Conservation (phyloP, 2,113 vertebrate species). For the Hiodon tergisus region DNA sequence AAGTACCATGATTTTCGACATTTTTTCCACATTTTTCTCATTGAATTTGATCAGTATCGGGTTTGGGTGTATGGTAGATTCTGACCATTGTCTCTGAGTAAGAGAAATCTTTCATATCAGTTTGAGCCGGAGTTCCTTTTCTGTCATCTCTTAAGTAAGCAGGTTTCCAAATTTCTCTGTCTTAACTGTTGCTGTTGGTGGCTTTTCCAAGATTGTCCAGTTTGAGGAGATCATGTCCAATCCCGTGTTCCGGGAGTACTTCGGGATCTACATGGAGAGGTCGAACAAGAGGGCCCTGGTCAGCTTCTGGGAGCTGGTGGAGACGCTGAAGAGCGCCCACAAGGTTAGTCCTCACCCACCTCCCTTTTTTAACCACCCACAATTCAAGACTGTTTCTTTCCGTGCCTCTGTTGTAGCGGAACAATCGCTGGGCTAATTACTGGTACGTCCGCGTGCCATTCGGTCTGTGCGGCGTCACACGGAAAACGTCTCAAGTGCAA, state of each 20-base stretch:
- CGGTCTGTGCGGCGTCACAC: background rate
- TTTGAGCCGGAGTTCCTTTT: too few relatives aligned
- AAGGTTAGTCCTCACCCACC: slow-evolving; percentile 65
- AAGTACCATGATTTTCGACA: too few relatives aligned
- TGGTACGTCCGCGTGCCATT: background rate
- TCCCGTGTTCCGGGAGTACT: slow-evolving; percentile 78
- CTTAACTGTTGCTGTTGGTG: background rate
- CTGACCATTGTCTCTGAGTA: too few relatives aligned
- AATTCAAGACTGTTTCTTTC: background rate
- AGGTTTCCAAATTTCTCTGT: too few relatives aligned
- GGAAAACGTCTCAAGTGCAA: too few relatives aligned
- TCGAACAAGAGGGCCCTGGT: slow-evolving; percentile 85
- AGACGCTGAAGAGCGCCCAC: slow-evolving; percentile 83
- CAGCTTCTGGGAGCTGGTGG: slow-evolving; percentile 89
- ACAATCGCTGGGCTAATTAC: too few relatives aligned
- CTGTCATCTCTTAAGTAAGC: too few relatives aligned
- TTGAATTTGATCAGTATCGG: too few relatives aligned
- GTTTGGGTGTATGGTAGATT: too few relatives aligned
- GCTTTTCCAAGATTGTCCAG: slow-evolving; percentile 78
- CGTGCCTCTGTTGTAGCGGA: too few relatives aligned
- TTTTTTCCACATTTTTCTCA: too few relatives aligned
- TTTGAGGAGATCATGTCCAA: slow-evolving; percentile 91
- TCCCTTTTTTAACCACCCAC: background rate
- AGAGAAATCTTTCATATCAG: too few relatives aligned
- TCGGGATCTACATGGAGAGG: slow-evolving; percentile 86